These are phyloP conservation scores for Calycopis cecrops DNA, from an alignment of 1,140 invertebrate species.

Conservation along the genomic window DNA sequence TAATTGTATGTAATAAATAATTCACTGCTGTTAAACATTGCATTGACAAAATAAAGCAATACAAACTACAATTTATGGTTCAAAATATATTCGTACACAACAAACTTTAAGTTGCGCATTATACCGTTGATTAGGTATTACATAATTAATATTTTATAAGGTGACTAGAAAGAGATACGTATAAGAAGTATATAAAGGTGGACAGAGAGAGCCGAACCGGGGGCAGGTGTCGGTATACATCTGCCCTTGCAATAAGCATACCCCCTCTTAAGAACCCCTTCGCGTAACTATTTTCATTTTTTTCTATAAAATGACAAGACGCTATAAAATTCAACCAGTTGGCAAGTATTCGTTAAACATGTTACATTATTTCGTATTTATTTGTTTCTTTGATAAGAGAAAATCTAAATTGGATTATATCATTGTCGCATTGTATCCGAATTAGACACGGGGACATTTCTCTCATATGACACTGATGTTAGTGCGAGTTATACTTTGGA, in stretches of 20 bases:
- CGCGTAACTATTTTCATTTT: slow-evolving; percentile 25
- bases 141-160: slow-evolving; percentile 17
- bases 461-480: too few relatives aligned
- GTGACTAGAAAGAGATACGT: slow-evolving; percentile 38
- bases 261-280: slow-evolving; percentile 40
- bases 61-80: not conserved
- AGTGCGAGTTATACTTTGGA: too few relatives aligned
- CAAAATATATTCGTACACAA: not conserved
- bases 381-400: too few relatives aligned
- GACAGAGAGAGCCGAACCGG: slow-evolving; percentile 40
- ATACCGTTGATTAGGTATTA: too few relatives aligned
- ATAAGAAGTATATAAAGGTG: slow-evolving; percentile 29
- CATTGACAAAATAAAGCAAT: too few relatives aligned
- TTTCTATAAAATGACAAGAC: slow-evolving; percentile 16
- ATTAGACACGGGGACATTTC: too few relatives aligned
- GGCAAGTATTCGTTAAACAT: not conserved
- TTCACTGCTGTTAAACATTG: too few relatives aligned
- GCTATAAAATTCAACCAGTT: slow-evolving; percentile 4
- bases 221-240: slow-evolving; percentile 57
- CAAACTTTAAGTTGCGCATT: too few relatives aligned
- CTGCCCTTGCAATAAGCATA: slow-evolving; percentile 44
- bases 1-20: too few relatives aligned
- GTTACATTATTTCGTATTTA: not conserved
- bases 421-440: too few relatives aligned
- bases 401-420: too few relatives aligned